Evolutionary conservation across 2,797 vertebrate species (phyloP).

Genomic region (Halcyon chelicuti): DNA sequence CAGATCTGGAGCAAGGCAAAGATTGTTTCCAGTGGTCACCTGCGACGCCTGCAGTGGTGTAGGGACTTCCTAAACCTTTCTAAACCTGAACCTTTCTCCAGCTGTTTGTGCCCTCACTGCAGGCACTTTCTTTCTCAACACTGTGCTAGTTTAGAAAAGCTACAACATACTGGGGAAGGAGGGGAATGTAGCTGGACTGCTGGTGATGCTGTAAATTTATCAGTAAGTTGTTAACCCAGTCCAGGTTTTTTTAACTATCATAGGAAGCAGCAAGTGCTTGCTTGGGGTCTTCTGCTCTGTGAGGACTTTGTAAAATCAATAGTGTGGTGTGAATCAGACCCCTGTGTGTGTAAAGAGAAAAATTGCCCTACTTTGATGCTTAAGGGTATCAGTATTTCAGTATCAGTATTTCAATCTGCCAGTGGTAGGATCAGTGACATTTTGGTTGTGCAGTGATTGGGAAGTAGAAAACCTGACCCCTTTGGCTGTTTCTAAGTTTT

Average conservation of each 20-base stretch:
- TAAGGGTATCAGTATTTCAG: background rate
- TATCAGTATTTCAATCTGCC: background rate
- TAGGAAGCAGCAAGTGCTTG: background rate
- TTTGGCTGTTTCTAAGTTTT: background rate
- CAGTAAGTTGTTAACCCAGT: background rate
- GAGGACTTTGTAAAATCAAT: background rate
- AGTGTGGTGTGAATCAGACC: background rate
- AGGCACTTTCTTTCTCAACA: background rate
- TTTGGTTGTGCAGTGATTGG: background rate
- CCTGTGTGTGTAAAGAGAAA: background rate
- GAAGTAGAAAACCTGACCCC: rapidly evolving
- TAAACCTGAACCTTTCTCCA: background rate
- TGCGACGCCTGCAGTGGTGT: background rate
- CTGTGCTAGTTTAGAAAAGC: background rate
- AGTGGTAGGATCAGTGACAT: background rate
- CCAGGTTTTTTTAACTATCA: background rate
- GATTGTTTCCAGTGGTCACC: rapidly evolving
- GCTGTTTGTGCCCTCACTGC: background rate
- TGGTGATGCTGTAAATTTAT: background rate
- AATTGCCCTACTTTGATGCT: background rate
- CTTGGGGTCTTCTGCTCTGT: background rate
- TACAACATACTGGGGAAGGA: background rate
- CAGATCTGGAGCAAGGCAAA: background rate
- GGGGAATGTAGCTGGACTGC: background rate
- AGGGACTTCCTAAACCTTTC: background rate